Percentiles rank a stretch among this genome's conserved stretches.
phyloP scores from a whole-genome alignment of 2,888 invertebrate species.

The Pammene aurita region DNA sequence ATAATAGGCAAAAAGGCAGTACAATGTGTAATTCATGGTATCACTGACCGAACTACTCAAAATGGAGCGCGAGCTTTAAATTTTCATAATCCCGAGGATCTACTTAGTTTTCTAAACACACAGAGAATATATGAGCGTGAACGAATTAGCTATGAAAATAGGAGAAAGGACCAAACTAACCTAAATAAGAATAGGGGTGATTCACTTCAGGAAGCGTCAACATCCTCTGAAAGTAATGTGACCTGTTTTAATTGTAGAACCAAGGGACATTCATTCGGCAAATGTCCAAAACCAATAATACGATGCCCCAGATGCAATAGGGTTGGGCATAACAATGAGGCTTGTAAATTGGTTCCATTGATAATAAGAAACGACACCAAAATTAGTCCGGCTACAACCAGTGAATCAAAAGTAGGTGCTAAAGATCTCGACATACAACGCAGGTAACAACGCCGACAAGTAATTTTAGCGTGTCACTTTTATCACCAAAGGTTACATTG shows the following conservation, averaged over 20 bases:
- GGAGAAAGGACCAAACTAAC: neutral
- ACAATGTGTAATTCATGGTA: constrained; percentile 46
- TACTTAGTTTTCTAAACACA: too few species aligned
- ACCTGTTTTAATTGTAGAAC: neutral
- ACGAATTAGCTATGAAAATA: too few species aligned
- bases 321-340: neutral
- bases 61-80: constrained; percentile 25
- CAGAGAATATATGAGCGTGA: too few species aligned
- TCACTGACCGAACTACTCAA: constrained; percentile 21
- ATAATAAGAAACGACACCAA: neutral
- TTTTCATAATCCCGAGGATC: neutral
- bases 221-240: neutral
- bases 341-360: neutral
- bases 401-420: neutral
- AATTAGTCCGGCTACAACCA: neutral
- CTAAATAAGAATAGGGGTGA: neutral
- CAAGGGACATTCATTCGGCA: neutral
- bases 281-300: neutral
- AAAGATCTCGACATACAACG: neutral
- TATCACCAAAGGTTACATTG: neutral
- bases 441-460: neutral
- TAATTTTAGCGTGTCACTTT: neutral
- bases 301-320: neutral
- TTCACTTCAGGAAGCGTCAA: neutral
- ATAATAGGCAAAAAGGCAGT: constrained; percentile 45